Evolutionary conservation across 2,797 vertebrate species (phyloP).

Genomic region (Holocentrus rufus): DNA sequence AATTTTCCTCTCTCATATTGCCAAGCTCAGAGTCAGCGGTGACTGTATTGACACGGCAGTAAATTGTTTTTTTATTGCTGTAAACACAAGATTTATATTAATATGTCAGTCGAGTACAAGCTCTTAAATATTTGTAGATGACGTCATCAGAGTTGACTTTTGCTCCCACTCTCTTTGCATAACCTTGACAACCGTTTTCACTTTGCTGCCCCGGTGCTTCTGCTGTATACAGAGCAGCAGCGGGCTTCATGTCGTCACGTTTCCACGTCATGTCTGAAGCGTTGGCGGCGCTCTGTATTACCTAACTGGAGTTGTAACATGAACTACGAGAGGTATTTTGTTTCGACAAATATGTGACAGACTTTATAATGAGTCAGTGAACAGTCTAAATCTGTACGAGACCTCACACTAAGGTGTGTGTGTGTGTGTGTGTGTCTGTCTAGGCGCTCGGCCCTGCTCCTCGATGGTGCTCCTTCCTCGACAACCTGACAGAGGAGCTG

Average conservation of each 20-base stretch:
- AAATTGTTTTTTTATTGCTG: background rate
- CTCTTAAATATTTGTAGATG: background rate
- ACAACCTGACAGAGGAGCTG: conserved; percentile 95
- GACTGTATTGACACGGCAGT: background rate
- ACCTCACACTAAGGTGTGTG: conserved; percentile 8
- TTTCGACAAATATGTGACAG: conserved; percentile 38
- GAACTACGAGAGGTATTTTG: conserved; percentile 25
- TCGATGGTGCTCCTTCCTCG: conserved; percentile 97
- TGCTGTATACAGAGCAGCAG: background rate
- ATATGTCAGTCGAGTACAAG: background rate
- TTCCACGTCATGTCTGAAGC: background rate
- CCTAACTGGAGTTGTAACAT: conserved; percentile 18
- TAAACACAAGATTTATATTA: background rate
- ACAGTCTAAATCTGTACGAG: conserved; percentile 36
- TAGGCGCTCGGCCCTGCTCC: conserved; percentile 96
- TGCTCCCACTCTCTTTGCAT: no score
- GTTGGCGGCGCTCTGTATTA: background rate
- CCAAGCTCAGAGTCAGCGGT: background rate
- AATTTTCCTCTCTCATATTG: background rate
- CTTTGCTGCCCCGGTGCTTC: background rate
- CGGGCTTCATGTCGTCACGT: background rate
- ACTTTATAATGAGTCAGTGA: conserved; percentile 20
- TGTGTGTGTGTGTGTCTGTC: conserved; percentile 23
- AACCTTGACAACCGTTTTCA: background rate
- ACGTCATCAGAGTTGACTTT: no score